phyloP scores from a whole-genome alignment of 2,888 invertebrate genomes.

The Epirrita christyi region DNA sequence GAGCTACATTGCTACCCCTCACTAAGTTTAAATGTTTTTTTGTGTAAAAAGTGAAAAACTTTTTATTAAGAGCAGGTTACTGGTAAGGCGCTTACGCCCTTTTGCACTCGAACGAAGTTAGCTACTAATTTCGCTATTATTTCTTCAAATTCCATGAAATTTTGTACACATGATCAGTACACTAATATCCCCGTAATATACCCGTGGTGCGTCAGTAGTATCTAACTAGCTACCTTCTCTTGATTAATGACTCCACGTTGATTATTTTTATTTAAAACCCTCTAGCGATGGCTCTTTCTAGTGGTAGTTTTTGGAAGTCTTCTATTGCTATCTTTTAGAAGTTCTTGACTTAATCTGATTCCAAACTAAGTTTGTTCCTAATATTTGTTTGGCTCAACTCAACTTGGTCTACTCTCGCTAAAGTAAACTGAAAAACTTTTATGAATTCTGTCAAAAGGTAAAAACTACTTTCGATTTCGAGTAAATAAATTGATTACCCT shows the following conservation, averaged over 20 bases:
- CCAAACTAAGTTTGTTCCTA: background rate
- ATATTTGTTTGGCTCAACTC: background rate
- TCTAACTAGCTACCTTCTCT: too few species aligned
- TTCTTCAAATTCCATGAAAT: too few species aligned
- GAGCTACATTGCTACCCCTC: constrained; percentile 67
- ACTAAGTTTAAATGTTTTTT: constrained; percentile 65
- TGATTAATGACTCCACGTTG: constrained; percentile 33
- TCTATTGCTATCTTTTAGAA: too few species aligned
- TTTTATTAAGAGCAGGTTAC: constrained; percentile 44
- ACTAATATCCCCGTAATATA: too few species aligned
- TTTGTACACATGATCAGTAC: too few species aligned
- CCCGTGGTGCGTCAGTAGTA: too few species aligned
- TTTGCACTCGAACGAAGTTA: too few species aligned
- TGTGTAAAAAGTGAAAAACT: too few species aligned
- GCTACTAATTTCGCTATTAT: too few species aligned
- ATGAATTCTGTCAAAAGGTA: background rate
- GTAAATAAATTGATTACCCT: constrained; percentile 25
- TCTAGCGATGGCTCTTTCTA: constrained; percentile 23
- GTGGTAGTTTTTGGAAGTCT: background rate
- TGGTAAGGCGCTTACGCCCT: too few species aligned
- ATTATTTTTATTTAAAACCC: constrained; percentile 26
- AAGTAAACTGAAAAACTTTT: background rate
- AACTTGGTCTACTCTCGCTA: background rate
- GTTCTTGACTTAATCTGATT: background rate
- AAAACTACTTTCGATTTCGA: background rate